A percentile compares a stretch with the other conserved stretches of the same genome.
These are phyloP conservation scores for Phrynocephalus versicolor DNA, from an alignment of 2,113 vertebrate species.

Conservation along the genomic window DNA sequence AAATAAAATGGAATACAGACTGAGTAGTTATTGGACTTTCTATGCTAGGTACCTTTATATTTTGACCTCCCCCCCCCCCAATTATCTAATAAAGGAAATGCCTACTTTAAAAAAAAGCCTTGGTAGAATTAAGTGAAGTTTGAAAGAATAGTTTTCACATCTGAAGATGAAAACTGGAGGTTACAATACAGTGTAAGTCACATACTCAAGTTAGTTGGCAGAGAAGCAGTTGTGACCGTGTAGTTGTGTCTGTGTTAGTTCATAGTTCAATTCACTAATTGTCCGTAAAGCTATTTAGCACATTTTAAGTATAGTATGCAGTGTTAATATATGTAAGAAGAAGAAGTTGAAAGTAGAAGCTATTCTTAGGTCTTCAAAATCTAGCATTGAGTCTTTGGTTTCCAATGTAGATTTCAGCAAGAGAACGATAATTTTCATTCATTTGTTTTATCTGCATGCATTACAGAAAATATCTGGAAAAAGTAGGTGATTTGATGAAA, in stretches of 20 bases:
- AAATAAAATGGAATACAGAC: too few species aligned
- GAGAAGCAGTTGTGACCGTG: not conserved
- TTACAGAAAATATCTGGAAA: not conserved
- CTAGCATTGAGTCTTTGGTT: not conserved
- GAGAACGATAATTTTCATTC: not conserved
- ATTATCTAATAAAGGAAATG: too few species aligned
- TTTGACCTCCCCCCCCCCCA: too few species aligned
- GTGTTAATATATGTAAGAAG: not conserved
- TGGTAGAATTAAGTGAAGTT: too few species aligned
- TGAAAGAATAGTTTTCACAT: too few species aligned
- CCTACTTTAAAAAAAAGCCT: too few species aligned
- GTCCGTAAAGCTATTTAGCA: not conserved
- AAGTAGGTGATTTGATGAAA: not conserved
- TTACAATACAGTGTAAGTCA: too few species aligned
- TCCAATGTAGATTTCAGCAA: not conserved
- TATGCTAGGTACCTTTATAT: too few species aligned
- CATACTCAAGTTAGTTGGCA: too few species aligned
- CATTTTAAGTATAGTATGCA: not conserved
- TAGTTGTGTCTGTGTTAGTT: not conserved
- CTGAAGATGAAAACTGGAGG: too few species aligned
- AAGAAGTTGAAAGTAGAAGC: not conserved
- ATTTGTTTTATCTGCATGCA: not conserved
- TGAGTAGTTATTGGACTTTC: too few species aligned
- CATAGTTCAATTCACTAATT: not conserved
- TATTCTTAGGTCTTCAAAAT: not conserved